Percentiles rank a stretch among this genome's conserved stretches.
Evolutionary conservation across 1,140 invertebrate species (phyloP).

Genomic region (Druon quercuslanigerum): DNA sequence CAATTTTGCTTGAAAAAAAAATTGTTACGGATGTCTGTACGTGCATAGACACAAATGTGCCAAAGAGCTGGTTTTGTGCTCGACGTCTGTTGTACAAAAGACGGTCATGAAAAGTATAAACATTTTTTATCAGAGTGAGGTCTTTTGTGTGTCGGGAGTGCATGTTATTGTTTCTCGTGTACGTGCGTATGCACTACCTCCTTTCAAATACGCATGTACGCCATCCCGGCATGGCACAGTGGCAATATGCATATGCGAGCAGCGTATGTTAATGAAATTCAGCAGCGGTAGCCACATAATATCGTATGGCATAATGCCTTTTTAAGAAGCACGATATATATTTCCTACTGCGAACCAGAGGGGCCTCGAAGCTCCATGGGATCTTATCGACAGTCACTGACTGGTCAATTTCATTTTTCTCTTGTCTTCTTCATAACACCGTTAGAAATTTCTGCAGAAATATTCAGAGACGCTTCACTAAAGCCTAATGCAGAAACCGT

Average conservation of each 20-base stretch:
- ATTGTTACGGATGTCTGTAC: neutral
- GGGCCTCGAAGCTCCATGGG: neutral
- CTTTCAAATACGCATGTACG: constrained; percentile 51
- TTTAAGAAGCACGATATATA: constrained; percentile 45
- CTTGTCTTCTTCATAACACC: neutral
- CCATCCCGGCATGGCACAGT: constrained; percentile 54
- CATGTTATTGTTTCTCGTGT: constrained; percentile 59
- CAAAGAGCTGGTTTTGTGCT: constrained; percentile 15
- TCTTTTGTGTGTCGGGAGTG: constrained; percentile 49
- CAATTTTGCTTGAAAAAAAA: neutral
- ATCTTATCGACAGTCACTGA: constrained; percentile 12
- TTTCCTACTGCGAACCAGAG: neutral
- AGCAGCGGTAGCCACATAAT: constrained; percentile 52
- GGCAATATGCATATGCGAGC: constrained; percentile 63
- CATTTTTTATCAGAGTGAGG: constrained; percentile 57
- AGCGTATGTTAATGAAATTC: constrained; percentile 67
- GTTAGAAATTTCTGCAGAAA: too few species aligned
- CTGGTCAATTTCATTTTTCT: constrained; percentile 12
- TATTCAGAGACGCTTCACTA: too few species aligned
- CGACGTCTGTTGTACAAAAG: constrained; percentile 45
- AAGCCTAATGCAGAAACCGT: too few species aligned
- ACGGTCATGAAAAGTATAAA: constrained; percentile 58
- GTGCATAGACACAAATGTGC: constrained; percentile 12
- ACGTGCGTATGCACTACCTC: constrained; percentile 53
- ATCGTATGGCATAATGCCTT: constrained; percentile 51